Base-by-base conservation (phyloP, 2,113 vertebrate genomes). In the Apistogramma diplotaenia region DNA sequence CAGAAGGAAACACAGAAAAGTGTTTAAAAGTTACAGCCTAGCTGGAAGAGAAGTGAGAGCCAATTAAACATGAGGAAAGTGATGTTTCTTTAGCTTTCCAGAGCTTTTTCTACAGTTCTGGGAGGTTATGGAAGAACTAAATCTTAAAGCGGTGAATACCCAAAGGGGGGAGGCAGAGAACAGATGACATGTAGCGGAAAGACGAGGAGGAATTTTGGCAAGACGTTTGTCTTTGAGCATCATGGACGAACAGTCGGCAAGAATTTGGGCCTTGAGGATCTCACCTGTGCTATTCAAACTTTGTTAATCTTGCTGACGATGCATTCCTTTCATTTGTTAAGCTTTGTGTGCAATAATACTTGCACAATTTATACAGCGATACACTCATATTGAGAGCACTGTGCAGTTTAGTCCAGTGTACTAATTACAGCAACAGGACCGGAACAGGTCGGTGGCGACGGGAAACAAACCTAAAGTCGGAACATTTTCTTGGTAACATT, bases 401-500 rank as follows among this genome's bases (percentile, higher is more conserved):
- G 58, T 65, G 56, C 79, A 74, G 35, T 73, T 70, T 89, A 74
- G 86, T 91, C 92, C 90, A 87, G 62, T 76, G 18, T 79, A 87
- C 93, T 87, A 81, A 85, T 43, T 46, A 85, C 90, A 29, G 84
- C 75, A 92, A 78, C 31, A 80, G 89, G 61, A 84, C 90, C 27
- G 85, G 79, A 92, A 78, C 29, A 75, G 88, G 56, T 76, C 58
- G 73, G 33, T 79, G 92, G 43, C 79, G 92, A 91, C 54, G 25
- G 90, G 2, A 85, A 92, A 85, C 74, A 80, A 76, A 16, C 78
- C 62, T 84, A 78, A 87, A 51, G 78, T 83, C 85, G 91, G 72
- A 84, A 79, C 79, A 40, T 82, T 88, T 87, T 93, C 83, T 88
- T 90, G 91, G 78, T 88, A 81, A 56, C 89, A 91, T 88, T 84